Evolutionary conservation across 2,797 vertebrate genomes (phyloP).

Genomic region (Platyrinchus mystaceus): DNA sequence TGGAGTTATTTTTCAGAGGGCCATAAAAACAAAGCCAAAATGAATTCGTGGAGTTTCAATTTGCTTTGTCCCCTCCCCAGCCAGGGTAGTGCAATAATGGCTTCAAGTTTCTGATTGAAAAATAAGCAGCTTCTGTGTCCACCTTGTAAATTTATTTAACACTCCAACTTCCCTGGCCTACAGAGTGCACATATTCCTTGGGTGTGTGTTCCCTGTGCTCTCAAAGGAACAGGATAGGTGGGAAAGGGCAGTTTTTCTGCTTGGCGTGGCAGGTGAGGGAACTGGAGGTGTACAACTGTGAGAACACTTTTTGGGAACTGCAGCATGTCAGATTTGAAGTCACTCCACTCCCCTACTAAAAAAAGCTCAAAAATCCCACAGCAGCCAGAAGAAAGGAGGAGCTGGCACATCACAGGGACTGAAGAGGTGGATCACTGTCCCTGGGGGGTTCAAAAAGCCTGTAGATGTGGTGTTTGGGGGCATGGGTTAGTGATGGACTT

Average conservation of each 20-base stretch:
- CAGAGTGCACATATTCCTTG: not conserved
- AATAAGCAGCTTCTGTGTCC: not conserved
- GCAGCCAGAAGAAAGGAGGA: not conserved
- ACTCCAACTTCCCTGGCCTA: not conserved
- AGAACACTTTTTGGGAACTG: not conserved
- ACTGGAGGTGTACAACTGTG: not conserved
- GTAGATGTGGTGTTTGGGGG: not conserved
- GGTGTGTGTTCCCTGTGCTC: not conserved
- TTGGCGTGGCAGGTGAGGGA: not conserved
- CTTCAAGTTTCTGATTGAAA: constrained; percentile 23
- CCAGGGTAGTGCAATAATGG: not conserved
- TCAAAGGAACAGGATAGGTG: not conserved
- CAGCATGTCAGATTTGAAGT: not conserved
- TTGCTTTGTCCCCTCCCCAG: not conserved
- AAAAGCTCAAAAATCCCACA: not conserved
- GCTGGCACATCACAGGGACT: not conserved
- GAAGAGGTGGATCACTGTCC: not conserved
- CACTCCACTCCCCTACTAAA: not conserved
- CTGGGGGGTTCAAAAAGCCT: not conserved
- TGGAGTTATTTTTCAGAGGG: constrained; percentile 29
- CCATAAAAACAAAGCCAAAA: constrained; percentile 39
- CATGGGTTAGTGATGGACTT: not conserved
- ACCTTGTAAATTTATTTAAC: not conserved
- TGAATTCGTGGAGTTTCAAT: constrained; percentile 40
- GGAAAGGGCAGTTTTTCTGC: not conserved